Evolutionary conservation across 2,113 vertebrate genomes (phyloP), one percentile per base, ranked within the genome.

Genomic region (Pongo abelii): DNA sequence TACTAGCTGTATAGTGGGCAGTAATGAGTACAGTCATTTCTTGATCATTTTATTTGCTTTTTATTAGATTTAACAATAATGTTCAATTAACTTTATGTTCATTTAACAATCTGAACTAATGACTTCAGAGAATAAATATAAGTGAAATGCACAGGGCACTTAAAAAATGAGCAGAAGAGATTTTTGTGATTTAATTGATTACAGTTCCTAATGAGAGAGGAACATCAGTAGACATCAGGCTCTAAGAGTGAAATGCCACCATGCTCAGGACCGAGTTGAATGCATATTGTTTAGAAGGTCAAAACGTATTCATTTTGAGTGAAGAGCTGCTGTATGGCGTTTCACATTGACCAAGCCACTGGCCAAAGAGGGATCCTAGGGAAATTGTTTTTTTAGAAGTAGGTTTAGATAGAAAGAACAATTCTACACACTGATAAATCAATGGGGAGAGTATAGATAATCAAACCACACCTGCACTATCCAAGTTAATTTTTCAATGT

Each of bases 121-220:
- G 70, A 96, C 93, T 97, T 93, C 78, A 96, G 93, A 83, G 77
- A 88, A 92, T 88, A 96, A 97, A 95, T 81, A 86, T 61, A 78
- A 90, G 80, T 92, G 87, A 93, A 89, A 7, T 89, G 32, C 75
- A 64, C 3, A 81, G 84, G 77, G 25, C 23, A 78, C 69, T 94
- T 97, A 23, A 84, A 67, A 98, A 93, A 72, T 74, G 40, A 77
- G 64, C 32, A 55, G 57, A 78, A 90, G 59, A 87, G 30, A 74
- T 55, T 92, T 93, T 93, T 92, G 55, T 83, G 16, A 92, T 83
- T 91, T 89, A 96, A 94, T 97, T 97, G 78, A 40, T 91, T 74
- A 35, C 48, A 61, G 35, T 55, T 94, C 16, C 48, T 95, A 92
- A 95, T 72, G 61, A 96, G 85, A 85, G 86, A 89, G 20, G 20